Conservation (phyloP, 1,140 invertebrate species). For the Ridgeia piscesae region DNA sequence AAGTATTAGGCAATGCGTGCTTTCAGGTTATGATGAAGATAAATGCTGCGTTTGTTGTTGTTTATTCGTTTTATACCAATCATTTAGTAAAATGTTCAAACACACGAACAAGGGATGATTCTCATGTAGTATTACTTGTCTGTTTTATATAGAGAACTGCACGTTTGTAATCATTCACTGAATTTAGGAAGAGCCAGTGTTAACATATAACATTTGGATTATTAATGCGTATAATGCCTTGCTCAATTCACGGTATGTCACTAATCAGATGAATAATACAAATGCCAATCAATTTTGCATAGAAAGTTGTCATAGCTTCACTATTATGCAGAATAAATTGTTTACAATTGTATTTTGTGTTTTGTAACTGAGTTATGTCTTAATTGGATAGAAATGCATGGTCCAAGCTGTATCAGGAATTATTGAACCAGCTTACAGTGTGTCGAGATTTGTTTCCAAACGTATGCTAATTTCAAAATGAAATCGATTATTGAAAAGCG, state of each 20-base stretch:
- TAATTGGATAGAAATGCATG: no score
- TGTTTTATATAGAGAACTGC: background rate
- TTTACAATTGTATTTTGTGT: background rate
- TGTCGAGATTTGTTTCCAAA: no score
- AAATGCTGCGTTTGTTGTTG: background rate
- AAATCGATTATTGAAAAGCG: no score
- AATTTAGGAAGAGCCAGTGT: no score
- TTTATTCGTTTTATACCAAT: no score
- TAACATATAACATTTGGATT: no score
- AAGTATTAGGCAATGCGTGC: background rate
- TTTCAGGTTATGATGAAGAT: background rate
- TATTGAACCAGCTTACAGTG: no score
- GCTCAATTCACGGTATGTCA: background rate
- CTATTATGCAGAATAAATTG: background rate
- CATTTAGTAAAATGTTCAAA: background rate
- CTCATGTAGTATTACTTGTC: no score
- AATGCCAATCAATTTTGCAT: background rate
- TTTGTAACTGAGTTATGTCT: background rate
- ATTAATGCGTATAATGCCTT: no score
- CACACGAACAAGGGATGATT: background rate
- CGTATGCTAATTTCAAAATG: no score
- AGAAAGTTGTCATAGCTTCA: background rate
- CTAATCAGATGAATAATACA: background rate
- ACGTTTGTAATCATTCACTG: background rate
- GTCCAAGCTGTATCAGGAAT: no score